Base-by-base conservation (phyloP, 2,797 vertebrate genomes). In the Gambusia yucatana region DNA sequence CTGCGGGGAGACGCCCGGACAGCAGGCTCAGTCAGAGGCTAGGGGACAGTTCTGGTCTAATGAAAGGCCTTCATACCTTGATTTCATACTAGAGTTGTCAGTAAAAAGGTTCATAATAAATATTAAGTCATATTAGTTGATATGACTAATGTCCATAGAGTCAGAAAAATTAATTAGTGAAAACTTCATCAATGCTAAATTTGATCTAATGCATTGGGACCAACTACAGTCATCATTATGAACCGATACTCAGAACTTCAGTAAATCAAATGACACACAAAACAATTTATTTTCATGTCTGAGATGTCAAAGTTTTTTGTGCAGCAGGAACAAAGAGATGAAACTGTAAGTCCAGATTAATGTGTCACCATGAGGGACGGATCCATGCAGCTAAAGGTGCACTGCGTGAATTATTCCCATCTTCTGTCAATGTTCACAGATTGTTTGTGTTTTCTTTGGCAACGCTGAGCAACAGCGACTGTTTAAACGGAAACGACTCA, bases 371-470 rank as follows among this genome's bases (percentile, higher is more conserved):
- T 2, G 43, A 73, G 10, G 22, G 6, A 48, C 59, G 39, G 44
- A 33, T 81, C 50, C 8, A 2, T 47, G 8, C 33, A 73, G 4
- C 65, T 36, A 16, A 61, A 61, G 57, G 57, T 2, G 28, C 28
- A 30, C 1, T 61, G 8, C 3, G 25, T 75, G 17, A 82, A 4
- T 67, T 46, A 20, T 44, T 76, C 46, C 39, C 5, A 3, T 25
- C 28, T 52, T n/a, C 20, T 20, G 80, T 88, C 86, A 89, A 87
- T 90, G 70, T 86, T 86, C 79, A 57, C 44, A 76, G 6, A 13
- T 69, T 11, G 3, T 67, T 67, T 22, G 8, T 13, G 46, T 70
- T 67, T 30, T 28, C 30, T 48, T 17, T 14, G 6, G 22, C 44
- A 16, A 1, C 41, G 3, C 0, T 41, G 3, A n/a, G 46, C 46